A percentile compares a stretch with the other conserved stretches of the same genome.
These are phyloP conservation scores for Enteromius afrohamiltoni DNA, from an alignment of 2,797 vertebrate genomes.

Conservation along the genomic window DNA sequence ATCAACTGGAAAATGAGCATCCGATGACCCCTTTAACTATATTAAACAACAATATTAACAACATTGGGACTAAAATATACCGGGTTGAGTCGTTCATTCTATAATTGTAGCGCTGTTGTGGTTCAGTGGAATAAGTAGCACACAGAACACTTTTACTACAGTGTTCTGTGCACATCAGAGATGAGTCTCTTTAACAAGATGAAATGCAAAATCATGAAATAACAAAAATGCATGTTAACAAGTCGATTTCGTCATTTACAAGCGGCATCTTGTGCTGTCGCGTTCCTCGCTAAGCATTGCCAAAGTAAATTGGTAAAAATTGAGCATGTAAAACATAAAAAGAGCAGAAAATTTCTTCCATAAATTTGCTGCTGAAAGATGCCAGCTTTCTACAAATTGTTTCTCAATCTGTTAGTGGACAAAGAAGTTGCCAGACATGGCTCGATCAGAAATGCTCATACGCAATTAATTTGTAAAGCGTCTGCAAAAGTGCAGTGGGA, in stretches of 20 bases:
- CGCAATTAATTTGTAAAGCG: slow-evolving; percentile 62
- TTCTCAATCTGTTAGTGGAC: slow-evolving; percentile 52
- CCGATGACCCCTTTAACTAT: neutral
- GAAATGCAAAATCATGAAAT: slow-evolving; percentile 4
- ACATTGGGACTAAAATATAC: neutral
- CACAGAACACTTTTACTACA: neutral
- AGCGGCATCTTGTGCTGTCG: slow-evolving; percentile 18
- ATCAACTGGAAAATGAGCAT: too few relatives aligned
- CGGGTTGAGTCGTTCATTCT: neutral
- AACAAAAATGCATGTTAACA: slow-evolving; percentile 45
- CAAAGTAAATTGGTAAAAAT: slow-evolving; percentile 63
- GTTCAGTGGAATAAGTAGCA: neutral
- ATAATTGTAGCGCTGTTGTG: neutral
- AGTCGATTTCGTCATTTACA: slow-evolving; percentile 54
- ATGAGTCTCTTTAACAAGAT: slow-evolving; percentile 7
- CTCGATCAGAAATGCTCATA: slow-evolving; percentile 58
- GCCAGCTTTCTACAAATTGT: slow-evolving; percentile 48
- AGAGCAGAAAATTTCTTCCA: slow-evolving; percentile 58
- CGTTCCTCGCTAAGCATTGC: slow-evolving; percentile 49
- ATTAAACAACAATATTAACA: neutral
- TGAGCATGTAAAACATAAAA: slow-evolving; percentile 58
- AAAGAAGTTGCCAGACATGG: slow-evolving; percentile 49
- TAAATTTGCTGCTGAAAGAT: slow-evolving; percentile 58
- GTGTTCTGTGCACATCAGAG: neutral
- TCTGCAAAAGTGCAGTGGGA: slow-evolving; percentile 73